Evolutionary conservation across 1,140 invertebrate species (phyloP).

Genomic region (Apis cerana): DNA sequence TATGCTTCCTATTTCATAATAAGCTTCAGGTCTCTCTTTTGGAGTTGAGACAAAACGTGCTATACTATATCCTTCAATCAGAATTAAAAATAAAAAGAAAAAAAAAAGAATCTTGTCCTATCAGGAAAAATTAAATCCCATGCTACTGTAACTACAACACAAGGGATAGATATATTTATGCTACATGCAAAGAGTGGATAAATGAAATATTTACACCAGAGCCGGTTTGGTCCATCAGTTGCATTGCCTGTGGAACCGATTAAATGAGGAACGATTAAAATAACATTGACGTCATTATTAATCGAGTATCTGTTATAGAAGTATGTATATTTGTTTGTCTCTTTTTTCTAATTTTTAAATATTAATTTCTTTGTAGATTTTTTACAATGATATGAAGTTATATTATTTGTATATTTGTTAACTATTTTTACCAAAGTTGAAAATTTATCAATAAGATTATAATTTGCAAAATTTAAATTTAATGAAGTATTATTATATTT

Average conservation of each 20-base stretch:
- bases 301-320: background rate
- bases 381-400: no score
- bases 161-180: slow-evolving; percentile 25
- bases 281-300: background rate
- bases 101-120: slow-evolving; percentile 12
- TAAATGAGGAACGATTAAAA: slow-evolving; percentile 53
- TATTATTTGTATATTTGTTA: no score
- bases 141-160: slow-evolving; percentile 54
- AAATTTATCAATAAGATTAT: no score
- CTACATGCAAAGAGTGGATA: slow-evolving; percentile 50
- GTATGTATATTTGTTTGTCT: no score
- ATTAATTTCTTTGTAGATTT: no score
- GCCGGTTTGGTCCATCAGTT: slow-evolving; percentile 93
- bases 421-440: no score
- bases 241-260: slow-evolving; percentile 87
- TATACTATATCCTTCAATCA: background rate
- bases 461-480: no score
- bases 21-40: slow-evolving; percentile 4
- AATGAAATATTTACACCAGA: slow-evolving; percentile 90
- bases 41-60: background rate
- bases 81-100: background rate
- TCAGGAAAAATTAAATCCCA: slow-evolving; percentile 30
- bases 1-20: slow-evolving; percentile 12
- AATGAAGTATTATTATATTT: no score
- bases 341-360: no score